Evolutionary conservation across 2,797 vertebrate species (phyloP), one percentile per base, ranked within the genome.

Genomic region (Xiphorhynchus erythropygius): DNA sequence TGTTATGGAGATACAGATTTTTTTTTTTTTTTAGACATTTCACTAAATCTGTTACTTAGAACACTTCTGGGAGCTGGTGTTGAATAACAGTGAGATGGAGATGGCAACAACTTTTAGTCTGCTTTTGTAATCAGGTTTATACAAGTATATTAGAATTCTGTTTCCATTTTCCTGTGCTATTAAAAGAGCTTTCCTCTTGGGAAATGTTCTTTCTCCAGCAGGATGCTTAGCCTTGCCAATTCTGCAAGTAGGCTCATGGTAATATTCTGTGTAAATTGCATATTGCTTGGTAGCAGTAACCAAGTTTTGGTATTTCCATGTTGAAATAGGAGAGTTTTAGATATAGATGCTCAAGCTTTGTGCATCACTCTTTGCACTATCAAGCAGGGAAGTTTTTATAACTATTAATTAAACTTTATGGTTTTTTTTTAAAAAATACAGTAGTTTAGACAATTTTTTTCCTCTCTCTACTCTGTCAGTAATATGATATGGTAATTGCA

Each of bases 401-500:
- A 50, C 6, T 84, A 13, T 68, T 85, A 84, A 85, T 82, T 90
- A 84, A 84, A 56, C 7, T 57, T 90, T 71, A 89, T 3, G 8
- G 4, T 42, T 41, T 13, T 76, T 37, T 19, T 89, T 63, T 60
- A 81, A 93, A 83, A 77, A 69, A 73, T 5, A 52, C 32, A 81
- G 55, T 74, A 74, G 68, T 84, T 82, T 82, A 60, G 37, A 25
- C 55, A 62, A 22, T 62, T 32, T 84, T 93, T 90, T 46, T 21
- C 17, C 70, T 85, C 32, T 65, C 47, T 69, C 60, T 91, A 32
- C 16, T 87, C 13, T 60, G 57, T 90, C 57, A 62, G 57, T 73
- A 93, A 74, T 5, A 28, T 81, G 65, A 77, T 74, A 59, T 71
- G 56, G 14, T 96, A 91, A 93, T 92, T 96, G 44, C 5, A 87